Percentiles rank a stretch among this genome's conserved stretches.
Evolutionary conservation across 2,113 vertebrate species (phyloP).

Genomic region (Crotalus horridus): DNA sequence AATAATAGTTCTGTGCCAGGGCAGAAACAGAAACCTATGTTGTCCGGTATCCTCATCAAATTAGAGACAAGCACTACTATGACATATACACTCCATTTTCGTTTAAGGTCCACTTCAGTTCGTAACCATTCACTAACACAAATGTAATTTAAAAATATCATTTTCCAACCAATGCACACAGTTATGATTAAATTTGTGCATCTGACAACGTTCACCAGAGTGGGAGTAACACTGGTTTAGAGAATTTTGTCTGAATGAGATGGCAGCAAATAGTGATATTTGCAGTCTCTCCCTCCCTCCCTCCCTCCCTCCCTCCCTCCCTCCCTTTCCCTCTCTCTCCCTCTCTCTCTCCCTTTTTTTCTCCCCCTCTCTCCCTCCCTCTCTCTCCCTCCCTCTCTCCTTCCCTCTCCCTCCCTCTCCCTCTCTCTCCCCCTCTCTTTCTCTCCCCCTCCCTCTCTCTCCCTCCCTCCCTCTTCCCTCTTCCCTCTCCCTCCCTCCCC

Average conservation of each 20-base stretch:
- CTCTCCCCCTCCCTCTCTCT: no score
- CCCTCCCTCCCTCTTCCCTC: no score
- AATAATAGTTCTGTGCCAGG: not conserved
- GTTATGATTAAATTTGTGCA: not conserved
- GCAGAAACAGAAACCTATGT: not conserved
- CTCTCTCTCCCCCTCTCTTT: rapidly evolving
- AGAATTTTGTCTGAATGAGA: not conserved
- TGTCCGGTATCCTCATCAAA: not conserved
- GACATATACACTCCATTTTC: not conserved
- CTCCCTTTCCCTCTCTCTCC: no score
- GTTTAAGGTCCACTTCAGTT: not conserved
- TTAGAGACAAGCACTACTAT: not conserved
- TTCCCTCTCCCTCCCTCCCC: no score
- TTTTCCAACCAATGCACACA: not conserved
- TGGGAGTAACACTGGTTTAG: not conserved
- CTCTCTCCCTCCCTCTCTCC: no score
- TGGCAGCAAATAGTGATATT: no score
- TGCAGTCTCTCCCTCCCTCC: not conserved
- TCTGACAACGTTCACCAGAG: not conserved
- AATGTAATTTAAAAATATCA: not conserved
- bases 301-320: not conserved
- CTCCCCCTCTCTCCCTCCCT: no score
- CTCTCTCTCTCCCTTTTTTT: no score
- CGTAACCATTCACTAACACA: not conserved
- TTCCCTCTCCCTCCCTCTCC: no score